Evolutionary conservation across 2,113 vertebrate genomes (phyloP).

Genomic region (Paramisgurnus dabryanus): DNA sequence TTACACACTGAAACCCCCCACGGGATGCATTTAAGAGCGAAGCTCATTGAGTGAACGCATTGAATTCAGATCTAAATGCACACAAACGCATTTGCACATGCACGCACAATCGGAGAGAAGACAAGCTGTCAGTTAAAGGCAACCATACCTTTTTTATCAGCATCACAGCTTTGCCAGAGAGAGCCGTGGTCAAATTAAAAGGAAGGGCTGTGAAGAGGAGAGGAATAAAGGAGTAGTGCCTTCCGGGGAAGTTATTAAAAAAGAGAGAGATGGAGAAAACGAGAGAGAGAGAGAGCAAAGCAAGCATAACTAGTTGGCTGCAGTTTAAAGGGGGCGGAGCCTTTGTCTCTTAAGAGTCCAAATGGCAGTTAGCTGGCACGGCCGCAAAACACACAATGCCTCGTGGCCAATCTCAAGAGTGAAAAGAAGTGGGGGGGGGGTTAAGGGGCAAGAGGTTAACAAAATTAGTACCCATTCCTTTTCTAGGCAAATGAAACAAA

Average conservation of each 20-base stretch:
- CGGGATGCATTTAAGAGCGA: constrained; percentile 22
- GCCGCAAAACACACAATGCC: constrained; percentile 79
- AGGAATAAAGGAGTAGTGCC: constrained; percentile 70
- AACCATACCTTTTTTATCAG: constrained; percentile 74
- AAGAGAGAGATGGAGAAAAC: constrained; percentile 32
- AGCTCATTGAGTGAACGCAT: constrained; percentile 26
- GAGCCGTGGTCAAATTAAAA: constrained; percentile 69
- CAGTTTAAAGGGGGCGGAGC: constrained; percentile 77
- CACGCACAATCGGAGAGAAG: constrained; percentile 56
- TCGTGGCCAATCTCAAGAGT: constrained; percentile 75
- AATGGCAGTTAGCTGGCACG: constrained; percentile 78
- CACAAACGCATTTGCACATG: constrained; percentile 32
- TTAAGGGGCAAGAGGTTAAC: constrained; percentile 51
- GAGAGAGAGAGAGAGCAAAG: constrained; percentile 56
- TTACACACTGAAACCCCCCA: constrained; percentile 28
- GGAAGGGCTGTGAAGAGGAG: constrained; percentile 40
- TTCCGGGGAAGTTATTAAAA: constrained; percentile 75
- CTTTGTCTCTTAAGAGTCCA: constrained; percentile 70
- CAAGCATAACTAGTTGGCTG: constrained; percentile 75
- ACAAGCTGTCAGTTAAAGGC: constrained; percentile 72
- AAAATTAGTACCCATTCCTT: constrained; percentile 60
- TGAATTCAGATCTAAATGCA: constrained; percentile 34
- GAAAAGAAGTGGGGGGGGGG: constrained; percentile 66
- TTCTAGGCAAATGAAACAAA: constrained; percentile 55
- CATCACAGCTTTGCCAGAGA: constrained; percentile 74